Conservation (phyloP, 2,888 invertebrate genomes). For the Hartigia nigra region DNA sequence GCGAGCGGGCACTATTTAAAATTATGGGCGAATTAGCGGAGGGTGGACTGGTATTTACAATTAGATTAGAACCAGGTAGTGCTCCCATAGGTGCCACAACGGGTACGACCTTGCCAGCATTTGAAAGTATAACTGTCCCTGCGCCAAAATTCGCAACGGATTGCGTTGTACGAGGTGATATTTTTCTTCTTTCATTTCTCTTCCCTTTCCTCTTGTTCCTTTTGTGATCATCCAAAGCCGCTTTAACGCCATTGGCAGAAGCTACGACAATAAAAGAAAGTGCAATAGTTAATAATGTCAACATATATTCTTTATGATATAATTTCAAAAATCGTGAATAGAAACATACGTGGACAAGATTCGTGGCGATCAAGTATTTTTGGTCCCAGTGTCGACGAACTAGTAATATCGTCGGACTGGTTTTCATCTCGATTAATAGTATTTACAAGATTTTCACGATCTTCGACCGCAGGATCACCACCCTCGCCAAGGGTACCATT, state of each 20-base stretch:
- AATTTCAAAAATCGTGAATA: background rate
- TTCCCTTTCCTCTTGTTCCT: constrained; percentile 49
- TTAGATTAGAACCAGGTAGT: constrained; percentile 53
- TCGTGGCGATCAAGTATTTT: background rate
- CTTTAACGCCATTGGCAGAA: constrained; percentile 10
- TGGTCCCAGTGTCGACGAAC: background rate
- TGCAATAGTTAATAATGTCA: background rate
- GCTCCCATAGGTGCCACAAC: constrained; percentile 57
- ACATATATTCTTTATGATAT: background rate
- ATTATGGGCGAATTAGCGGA: constrained; percentile 54
- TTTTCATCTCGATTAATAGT: constrained; percentile 42
- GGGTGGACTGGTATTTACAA: constrained; percentile 57
- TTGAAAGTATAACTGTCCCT: constrained; percentile 57
- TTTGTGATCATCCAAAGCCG: constrained; percentile 36
- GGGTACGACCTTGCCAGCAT: constrained; percentile 59
- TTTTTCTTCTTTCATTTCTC: constrained; percentile 36
- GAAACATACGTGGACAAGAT: background rate
- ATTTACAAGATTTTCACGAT: constrained; percentile 60
- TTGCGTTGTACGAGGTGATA: constrained; percentile 21
- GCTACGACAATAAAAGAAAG: background rate
- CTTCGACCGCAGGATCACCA: constrained; percentile 47
- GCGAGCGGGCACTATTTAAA: constrained; percentile 56
- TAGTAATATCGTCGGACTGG: background rate
- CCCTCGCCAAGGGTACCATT: constrained; percentile 35
- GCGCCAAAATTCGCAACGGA: constrained; percentile 49